Conservation (phyloP, 2,888 invertebrate species). For the Cryptocheilus praepositus region DNA sequence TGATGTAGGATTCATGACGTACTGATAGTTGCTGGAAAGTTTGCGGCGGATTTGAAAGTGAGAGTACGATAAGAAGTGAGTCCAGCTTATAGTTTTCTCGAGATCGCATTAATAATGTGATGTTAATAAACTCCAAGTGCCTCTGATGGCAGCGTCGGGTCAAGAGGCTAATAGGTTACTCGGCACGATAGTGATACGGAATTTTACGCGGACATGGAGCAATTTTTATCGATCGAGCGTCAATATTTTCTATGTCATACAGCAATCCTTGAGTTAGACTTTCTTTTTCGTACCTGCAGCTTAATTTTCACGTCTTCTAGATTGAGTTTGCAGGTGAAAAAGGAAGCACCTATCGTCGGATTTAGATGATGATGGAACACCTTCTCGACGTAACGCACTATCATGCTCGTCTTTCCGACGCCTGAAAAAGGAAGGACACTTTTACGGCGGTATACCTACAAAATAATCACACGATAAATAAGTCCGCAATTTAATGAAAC, state of each 20-base stretch:
- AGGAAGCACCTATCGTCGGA: conserved; percentile 93
- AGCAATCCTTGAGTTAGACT: not conserved
- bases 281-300: conserved; percentile 80
- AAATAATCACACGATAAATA: not conserved
- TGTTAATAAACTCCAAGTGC: too few relatives aligned
- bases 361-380: conserved; percentile 84
- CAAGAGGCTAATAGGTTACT: conserved; percentile 10
- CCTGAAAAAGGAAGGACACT: conserved; percentile 84
- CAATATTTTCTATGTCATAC: too few relatives aligned
- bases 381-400: conserved; percentile 88
- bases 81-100: too few relatives aligned
- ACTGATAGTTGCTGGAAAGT: too few relatives aligned
- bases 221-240: too few relatives aligned
- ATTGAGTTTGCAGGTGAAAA: conserved; percentile 90
- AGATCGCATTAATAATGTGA: too few relatives aligned
- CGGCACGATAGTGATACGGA: not conserved
- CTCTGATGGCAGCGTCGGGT: not conserved
- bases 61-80: too few relatives aligned
- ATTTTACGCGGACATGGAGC: not conserved
- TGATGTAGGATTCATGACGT: too few relatives aligned
- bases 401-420: conserved; percentile 92
- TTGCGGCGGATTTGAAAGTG: too few relatives aligned
- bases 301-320: conserved; percentile 84
- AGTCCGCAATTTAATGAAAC: too few relatives aligned
- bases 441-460: conserved; percentile 73